Evolutionary conservation across 2,888 invertebrate genomes (phyloP).

Genomic region (Elegia similella): DNA sequence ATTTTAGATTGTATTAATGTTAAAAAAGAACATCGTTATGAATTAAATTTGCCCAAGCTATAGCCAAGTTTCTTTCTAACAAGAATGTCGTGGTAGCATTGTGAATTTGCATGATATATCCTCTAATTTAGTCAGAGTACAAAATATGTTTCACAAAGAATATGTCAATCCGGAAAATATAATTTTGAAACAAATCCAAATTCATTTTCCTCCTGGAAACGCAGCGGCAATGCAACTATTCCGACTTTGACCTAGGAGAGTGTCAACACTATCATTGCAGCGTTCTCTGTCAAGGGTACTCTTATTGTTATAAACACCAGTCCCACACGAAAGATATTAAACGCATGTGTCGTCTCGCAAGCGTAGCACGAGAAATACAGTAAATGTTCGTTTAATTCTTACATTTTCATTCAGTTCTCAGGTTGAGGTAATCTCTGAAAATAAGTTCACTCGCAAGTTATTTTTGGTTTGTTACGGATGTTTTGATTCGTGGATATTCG

Average conservation of each 20-base stretch:
- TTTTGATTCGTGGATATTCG: too few species aligned
- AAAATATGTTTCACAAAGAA: too few species aligned
- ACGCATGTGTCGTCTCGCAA: conserved; percentile 3
- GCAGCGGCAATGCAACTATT: neutral
- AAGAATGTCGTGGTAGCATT: too few species aligned
- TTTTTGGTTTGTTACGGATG: neutral
- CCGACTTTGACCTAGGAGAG: neutral
- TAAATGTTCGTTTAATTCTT: neutral
- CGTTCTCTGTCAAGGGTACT: conserved; percentile 11
- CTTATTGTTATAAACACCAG: conserved; percentile 2
- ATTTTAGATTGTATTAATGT: too few species aligned
- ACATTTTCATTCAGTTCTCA: neutral
- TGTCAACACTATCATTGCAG: conserved; percentile 1
- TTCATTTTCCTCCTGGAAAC: neutral
- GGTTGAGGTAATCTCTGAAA: neutral
- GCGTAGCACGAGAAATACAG: neutral
- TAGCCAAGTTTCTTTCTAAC: too few species aligned
- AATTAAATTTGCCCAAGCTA: too few species aligned
- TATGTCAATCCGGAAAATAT: neutral
- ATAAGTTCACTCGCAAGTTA: conserved; percentile 21
- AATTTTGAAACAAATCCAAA: neutral
- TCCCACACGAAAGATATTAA: conserved; percentile 9
- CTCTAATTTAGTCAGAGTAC: too few species aligned
- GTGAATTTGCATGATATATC: too few species aligned
- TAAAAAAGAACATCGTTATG: too few species aligned